Evolutionary conservation across 2,888 invertebrate species (phyloP).

Genomic region (Dicycla oo): DNA sequence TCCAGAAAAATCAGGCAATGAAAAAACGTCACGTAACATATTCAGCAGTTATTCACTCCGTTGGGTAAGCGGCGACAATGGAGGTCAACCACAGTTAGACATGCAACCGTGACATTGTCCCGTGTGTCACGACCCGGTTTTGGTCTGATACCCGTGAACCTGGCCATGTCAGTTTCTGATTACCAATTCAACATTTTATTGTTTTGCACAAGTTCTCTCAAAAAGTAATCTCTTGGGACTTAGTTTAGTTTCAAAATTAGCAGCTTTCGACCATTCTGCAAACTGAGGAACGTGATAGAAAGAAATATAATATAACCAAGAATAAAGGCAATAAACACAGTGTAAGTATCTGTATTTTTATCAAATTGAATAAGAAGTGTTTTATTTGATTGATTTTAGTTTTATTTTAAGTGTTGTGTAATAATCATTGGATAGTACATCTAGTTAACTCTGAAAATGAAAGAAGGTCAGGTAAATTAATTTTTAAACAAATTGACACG

Average conservation of each 20-base stretch:
- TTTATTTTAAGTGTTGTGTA: too few relatives aligned
- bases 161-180: background rate
- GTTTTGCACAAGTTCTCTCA: background rate
- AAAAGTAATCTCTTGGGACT: background rate
- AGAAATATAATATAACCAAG: background rate
- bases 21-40: background rate
- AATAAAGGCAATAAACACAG: background rate
- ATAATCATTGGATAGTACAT: too few relatives aligned
- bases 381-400: too few relatives aligned
- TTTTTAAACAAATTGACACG: too few relatives aligned
- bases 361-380: background rate
- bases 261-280: background rate
- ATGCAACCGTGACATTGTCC: slow-evolving; percentile 48
- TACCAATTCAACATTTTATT: background rate
- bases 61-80: background rate
- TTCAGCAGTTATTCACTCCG: background rate
- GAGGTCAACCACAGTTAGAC: slow-evolving; percentile 29
- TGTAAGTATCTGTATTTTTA: too few relatives aligned
- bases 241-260: background rate
- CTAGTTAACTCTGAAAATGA: too few relatives aligned
- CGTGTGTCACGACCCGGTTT: slow-evolving; percentile 23
- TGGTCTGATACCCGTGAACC: slow-evolving; percentile 24
- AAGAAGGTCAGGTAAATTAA: too few relatives aligned
- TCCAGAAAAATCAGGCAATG: too few relatives aligned
- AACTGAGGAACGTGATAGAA: background rate